phyloP scores from a whole-genome alignment of 2,888 invertebrate genomes.

The Pegoplata infirma region DNA sequence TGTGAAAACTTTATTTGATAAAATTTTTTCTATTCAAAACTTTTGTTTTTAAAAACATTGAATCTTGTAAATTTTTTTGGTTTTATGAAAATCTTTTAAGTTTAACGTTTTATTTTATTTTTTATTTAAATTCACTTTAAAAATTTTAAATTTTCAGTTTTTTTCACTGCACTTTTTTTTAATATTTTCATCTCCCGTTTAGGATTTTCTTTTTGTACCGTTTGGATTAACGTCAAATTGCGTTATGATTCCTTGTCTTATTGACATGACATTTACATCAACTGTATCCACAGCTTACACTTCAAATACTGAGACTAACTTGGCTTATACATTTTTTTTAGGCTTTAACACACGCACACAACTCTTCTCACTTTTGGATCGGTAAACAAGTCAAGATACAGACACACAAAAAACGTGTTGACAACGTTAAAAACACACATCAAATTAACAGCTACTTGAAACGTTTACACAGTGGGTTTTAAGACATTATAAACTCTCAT shows the following conservation, averaged over 20 bases:
- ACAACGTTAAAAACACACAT: slow-evolving; percentile 51
- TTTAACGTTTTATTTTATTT: not conserved
- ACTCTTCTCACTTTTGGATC: slow-evolving; percentile 39
- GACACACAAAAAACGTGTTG: slow-evolving; percentile 40
- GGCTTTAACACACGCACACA: slow-evolving; percentile 30
- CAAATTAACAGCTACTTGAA: slow-evolving; percentile 49
- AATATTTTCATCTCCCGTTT: slow-evolving; percentile 56
- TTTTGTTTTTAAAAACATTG: not conserved
- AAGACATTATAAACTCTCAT: slow-evolving; percentile 21
- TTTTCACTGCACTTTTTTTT: too few species aligned
- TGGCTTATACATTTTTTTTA: slow-evolving; percentile 24
- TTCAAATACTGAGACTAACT: slow-evolving; percentile 42
- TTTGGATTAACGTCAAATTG: slow-evolving; percentile 71
- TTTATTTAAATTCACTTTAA: slow-evolving; percentile 23
- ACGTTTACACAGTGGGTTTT: slow-evolving; percentile 10
- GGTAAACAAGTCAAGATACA: slow-evolving; percentile 55
- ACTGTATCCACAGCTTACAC: slow-evolving; percentile 56
- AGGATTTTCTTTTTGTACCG: slow-evolving; percentile 70
- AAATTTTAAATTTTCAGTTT: too few species aligned
- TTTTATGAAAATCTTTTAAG: too few species aligned
- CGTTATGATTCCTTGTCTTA: slow-evolving; percentile 70
- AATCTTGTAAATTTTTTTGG: not conserved
- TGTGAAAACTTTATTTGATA: slow-evolving; percentile 2
- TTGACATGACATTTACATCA: slow-evolving; percentile 66
- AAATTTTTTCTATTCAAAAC: not conserved